Conservation (phyloP, 1,140 invertebrate genomes). For the Eupristina koningsbergeri region DNA sequence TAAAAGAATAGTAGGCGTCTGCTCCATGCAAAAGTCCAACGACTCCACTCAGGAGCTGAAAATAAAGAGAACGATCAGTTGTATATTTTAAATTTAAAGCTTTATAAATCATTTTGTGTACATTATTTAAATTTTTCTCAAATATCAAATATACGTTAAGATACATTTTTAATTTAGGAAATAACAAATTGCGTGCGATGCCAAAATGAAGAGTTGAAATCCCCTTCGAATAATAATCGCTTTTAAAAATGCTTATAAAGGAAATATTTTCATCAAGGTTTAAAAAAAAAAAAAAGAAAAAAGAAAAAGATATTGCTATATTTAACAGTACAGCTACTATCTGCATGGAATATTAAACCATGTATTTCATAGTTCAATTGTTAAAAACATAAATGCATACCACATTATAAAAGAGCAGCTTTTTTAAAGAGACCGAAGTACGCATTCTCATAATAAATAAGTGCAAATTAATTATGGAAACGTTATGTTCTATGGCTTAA, state of each 20-base stretch:
- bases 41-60: slow-evolving; percentile 82
- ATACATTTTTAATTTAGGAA: too few relatives aligned
- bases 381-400: background rate
- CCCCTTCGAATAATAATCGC: background rate
- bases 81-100: background rate
- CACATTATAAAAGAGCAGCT: background rate
- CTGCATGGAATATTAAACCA: background rate
- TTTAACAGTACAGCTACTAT: background rate
- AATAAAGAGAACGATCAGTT: slow-evolving; percentile 53
- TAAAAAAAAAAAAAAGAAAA: too few relatives aligned
- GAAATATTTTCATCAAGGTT: background rate
- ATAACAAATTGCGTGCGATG: too few relatives aligned
- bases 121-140: too few relatives aligned
- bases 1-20: slow-evolving; percentile 82
- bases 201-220: too few relatives aligned
- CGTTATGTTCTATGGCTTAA: slow-evolving; percentile 52
- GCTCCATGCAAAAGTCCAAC: slow-evolving; percentile 81
- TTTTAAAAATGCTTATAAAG: background rate
- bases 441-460: background rate
- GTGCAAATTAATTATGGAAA: slow-evolving; percentile 6
- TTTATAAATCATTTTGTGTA: too few relatives aligned
- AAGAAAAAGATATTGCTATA: background rate
- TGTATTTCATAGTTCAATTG: background rate
- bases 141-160: too few relatives aligned
- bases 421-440: background rate